These are phyloP conservation scores for Temnothorax ravouxi DNA, from an alignment of 2,888 invertebrate genomes.

Conservation along the genomic window DNA sequence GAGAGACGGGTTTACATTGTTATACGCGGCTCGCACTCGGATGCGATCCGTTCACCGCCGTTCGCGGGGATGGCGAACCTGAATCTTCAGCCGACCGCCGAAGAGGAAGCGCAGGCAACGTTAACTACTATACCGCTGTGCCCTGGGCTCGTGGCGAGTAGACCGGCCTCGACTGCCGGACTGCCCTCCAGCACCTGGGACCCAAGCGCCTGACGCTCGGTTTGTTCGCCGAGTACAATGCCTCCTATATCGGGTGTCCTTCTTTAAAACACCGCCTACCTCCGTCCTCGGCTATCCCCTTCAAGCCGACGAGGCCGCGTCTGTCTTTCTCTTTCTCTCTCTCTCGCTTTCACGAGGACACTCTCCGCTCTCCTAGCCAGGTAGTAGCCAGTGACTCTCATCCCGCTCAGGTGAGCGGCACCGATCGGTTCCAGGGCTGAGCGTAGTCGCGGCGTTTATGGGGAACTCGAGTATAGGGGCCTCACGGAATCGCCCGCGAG, in stretches of 20 bases:
- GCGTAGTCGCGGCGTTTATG: neutral
- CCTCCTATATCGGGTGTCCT: conserved; percentile 78
- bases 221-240: conserved; percentile 78
- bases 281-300: conserved; percentile 68
- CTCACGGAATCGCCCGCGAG: neutral
- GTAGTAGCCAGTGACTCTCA: conserved; percentile 71
- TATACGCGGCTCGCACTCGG: neutral
- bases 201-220: conserved; percentile 74
- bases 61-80: conserved; percentile 28
- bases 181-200: conserved; percentile 80
- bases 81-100: conserved; percentile 1
- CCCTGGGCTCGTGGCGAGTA: conserved; percentile 71
- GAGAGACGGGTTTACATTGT: neutral
- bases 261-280: conserved; percentile 69
- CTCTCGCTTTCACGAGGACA: conserved; percentile 70
- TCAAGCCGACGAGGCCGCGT: conserved; percentile 59
- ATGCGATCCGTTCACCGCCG: neutral
- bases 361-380: conserved; percentile 69
- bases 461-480: neutral
- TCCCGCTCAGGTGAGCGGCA: conserved; percentile 9
- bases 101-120: conserved; percentile 62
- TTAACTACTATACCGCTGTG: conserved; percentile 8
- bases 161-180: conserved; percentile 75
- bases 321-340: conserved; percentile 46
- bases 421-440: neutral